phyloP scores from a whole-genome alignment of 2,888 invertebrate genomes.

The Podotricha telesiphe region DNA sequence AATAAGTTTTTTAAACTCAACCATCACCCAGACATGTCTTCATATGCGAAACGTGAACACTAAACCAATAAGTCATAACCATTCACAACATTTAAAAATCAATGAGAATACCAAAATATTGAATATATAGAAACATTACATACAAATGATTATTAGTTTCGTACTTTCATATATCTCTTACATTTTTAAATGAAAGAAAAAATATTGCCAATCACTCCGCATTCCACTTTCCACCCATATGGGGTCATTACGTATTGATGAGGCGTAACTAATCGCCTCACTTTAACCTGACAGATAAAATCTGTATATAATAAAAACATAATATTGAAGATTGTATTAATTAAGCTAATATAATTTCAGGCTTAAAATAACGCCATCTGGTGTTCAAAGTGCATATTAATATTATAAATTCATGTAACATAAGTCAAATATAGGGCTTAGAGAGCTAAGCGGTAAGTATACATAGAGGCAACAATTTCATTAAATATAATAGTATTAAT shows the following conservation, averaged over 20 bases:
- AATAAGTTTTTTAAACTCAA: too few relatives aligned
- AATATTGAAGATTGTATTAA: not conserved
- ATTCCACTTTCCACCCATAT: too few relatives aligned
- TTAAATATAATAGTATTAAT: not conserved
- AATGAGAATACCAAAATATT: slow-evolving; percentile 1
- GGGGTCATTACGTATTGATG: not conserved
- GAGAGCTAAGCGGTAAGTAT: slow-evolving; percentile 27
- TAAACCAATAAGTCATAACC: slow-evolving; percentile 14
- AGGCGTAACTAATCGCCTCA: not conserved
- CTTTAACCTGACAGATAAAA: too few relatives aligned
- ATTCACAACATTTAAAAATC: slow-evolving; percentile 13
- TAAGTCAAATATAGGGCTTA: slow-evolving; percentile 12
- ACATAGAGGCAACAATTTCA: slow-evolving; percentile 8
- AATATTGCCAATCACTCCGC: too few relatives aligned
- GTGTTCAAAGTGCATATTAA: not conserved
- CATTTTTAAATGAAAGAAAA: not conserved
- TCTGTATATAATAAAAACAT: too few relatives aligned
- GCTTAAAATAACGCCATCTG: slow-evolving; percentile 15
- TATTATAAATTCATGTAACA: too few relatives aligned
- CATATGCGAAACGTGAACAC: slow-evolving; percentile 18
- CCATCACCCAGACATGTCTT: too few relatives aligned
- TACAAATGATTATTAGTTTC: too few relatives aligned
- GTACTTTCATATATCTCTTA: not conserved
- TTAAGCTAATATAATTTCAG: not conserved
- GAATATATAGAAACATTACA: too few relatives aligned